Evolutionary conservation across 92 coral and sea anemone genomes (phyloP), one percentile per base, ranked within the genome.

Genomic region (Zoanthus gigantus): DNA sequence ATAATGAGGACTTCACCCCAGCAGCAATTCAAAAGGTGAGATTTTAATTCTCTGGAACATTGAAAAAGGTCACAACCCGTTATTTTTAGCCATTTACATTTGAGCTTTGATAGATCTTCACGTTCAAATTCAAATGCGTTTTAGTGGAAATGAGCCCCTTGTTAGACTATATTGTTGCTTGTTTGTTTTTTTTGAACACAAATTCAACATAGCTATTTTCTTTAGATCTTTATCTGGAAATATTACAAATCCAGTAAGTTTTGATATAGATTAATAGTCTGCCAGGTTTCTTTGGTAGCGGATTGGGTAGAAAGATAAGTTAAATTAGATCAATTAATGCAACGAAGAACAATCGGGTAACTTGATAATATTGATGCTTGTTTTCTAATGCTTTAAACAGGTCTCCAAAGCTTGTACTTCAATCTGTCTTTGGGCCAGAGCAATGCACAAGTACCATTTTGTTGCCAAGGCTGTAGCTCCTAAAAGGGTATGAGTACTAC

Each of bases 401-500:
- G 99, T 97, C 17, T 97, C 99, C 83, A 97, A 97, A 82, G 99
- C 99, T 8, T 97, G 99, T 72, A 97, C 99, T 7, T 97, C 99
- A 12, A 97, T 97, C 76, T 97, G 99, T 86, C 87, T 93, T 46
- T 97, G 99, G 99, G 95, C 88, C 72, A 90, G 99, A 67, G 99
- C 99, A 28, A 97, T 97, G 99, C 99, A 97, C 92, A 97, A 97
- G 83, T 97, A 97, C 79, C 98, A 97, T 90, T 97, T 95, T 71
- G 99, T 97, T 44, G 86, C 98, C 52, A 97, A 89, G 76, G 96
- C 98, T 45, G 99, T 97, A 13, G 99, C 99, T 60, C 99, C 99
- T 29, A 97, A 97, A 88, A 90, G 99, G 90, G 99, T 96, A 93
- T 65, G 75, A 7, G 31, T 7, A 1, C 44, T 12, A 52, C 18